phyloP scores from a whole-genome alignment of 2,888 invertebrate species.

The Athalia cordata region DNA sequence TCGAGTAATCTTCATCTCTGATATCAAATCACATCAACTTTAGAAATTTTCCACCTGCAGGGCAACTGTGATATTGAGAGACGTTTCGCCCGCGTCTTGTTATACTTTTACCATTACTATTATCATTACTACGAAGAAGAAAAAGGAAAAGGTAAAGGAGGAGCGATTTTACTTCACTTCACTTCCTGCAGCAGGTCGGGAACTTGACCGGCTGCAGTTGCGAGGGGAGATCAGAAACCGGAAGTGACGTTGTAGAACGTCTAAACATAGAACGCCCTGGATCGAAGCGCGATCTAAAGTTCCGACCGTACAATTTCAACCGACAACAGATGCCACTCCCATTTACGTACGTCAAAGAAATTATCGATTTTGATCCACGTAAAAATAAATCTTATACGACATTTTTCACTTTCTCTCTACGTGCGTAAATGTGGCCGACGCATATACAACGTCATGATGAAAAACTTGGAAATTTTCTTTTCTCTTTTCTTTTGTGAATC shows the following conservation, averaged over 20 bases:
- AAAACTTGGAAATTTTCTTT: background rate
- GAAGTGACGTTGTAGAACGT: slow-evolving; percentile 64
- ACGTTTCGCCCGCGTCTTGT: background rate
- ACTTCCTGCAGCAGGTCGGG: slow-evolving; percentile 35
- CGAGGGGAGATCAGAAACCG: slow-evolving; percentile 62
- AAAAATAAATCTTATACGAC: background rate
- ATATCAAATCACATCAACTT: no score
- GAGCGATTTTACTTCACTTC: slow-evolving; percentile 20
- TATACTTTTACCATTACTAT: slow-evolving; percentile 13
- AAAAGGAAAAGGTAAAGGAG: no score
- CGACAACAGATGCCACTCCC: no score
- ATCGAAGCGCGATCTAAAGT: slow-evolving; percentile 22
- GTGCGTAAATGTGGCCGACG: no score
- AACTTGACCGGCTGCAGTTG: slow-evolving; percentile 46
- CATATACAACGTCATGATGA: no score
- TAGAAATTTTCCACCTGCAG: background rate
- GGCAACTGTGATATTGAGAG: background rate
- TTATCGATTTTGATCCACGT: no score
- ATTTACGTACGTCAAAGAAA: background rate
- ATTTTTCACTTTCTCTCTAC: no score
- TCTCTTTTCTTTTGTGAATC: background rate
- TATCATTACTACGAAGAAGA: slow-evolving; percentile 9
- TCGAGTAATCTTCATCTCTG: no score
- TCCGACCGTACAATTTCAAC: background rate
- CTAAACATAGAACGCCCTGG: slow-evolving; percentile 66